A percentile compares a stretch with the other conserved stretches of the same genome.
Conservation (phyloP, 2,113 vertebrate species). For the Colinus virginianus region DNA sequence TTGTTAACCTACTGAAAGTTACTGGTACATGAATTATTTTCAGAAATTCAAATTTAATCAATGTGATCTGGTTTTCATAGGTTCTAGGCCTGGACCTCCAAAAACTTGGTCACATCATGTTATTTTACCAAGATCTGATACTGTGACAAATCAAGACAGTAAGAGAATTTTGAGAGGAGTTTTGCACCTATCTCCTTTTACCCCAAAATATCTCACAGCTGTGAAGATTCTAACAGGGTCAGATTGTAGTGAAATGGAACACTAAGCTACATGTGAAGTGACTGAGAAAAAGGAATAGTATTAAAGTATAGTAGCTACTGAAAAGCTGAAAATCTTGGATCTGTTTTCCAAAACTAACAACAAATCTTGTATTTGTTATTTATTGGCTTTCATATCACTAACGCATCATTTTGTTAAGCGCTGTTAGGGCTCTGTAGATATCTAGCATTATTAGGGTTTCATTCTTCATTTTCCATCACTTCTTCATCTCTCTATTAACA, state of each 20-base stretch:
- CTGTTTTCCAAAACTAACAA: not conserved
- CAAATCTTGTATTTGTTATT: not conserved
- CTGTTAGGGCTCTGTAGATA: not conserved
- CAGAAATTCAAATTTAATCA: not conserved
- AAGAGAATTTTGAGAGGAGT: not conserved
- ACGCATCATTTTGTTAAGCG: not conserved
- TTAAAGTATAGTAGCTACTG: not conserved
- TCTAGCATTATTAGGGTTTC: not conserved
- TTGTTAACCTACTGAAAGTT: not conserved
- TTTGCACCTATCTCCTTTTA: not conserved
- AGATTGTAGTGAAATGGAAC: not conserved
- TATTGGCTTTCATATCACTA: not conserved
- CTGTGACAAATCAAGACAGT: not conserved
- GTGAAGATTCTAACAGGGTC: not conserved
- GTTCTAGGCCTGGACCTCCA: not conserved
- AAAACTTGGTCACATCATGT: fast-evolving
- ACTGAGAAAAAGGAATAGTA: not conserved
- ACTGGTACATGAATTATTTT: not conserved
- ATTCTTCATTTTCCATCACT: not conserved
- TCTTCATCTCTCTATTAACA: not conserved
- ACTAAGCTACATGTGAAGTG: not conserved
- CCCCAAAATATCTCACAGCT: not conserved
- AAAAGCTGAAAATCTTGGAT: not conserved
- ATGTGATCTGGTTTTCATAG: not conserved
- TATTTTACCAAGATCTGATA: not conserved